Evolutionary conservation across 2,797 vertebrate genomes (phyloP).

Genomic region (Aulostomus chinensis): DNA sequence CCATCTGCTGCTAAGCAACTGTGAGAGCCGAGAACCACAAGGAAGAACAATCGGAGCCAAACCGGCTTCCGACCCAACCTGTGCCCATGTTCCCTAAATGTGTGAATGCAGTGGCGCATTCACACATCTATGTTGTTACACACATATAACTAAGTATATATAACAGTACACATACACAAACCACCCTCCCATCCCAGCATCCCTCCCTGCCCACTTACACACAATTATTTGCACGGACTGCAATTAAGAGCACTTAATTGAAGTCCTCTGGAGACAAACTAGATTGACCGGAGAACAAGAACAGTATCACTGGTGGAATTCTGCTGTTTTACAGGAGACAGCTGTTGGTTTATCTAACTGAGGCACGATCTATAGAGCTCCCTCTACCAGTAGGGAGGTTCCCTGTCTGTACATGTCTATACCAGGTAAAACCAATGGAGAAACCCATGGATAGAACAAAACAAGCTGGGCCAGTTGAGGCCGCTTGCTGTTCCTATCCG

Average conservation of each 20-base stretch:
- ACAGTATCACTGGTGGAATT: conserved; percentile 73
- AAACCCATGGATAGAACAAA: conserved; percentile 67
- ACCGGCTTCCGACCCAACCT: conserved; percentile 74
- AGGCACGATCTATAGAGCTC: conserved; percentile 79
- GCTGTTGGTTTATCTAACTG: conserved; percentile 40
- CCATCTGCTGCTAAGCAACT: conserved; percentile 71
- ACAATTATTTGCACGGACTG: conserved; percentile 69
- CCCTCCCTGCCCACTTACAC: conserved; percentile 47
- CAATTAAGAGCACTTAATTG: conserved; percentile 79
- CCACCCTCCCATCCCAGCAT: background rate
- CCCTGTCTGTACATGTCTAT: conserved; percentile 66
- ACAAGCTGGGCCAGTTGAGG: conserved; percentile 36
- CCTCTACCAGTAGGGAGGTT: conserved; percentile 79
- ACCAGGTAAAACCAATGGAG: conserved; percentile 73
- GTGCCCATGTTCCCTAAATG: conserved; percentile 80
- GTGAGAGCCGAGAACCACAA: conserved; percentile 74
- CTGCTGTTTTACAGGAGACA: conserved; percentile 67
- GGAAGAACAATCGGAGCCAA: conserved; percentile 67
- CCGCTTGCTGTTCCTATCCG: conserved; percentile 57
- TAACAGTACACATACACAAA: conserved; percentile 62
- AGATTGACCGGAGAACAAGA: conserved; percentile 63
- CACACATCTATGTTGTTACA: conserved; percentile 75
- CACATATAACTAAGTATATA: conserved; percentile 59
- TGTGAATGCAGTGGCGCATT: conserved; percentile 78
- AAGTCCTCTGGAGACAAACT: conserved; percentile 72